Evolutionary conservation across 35 echinoderm and acorn worm species (phyloP).

Genomic region (Heliocidaris tuberculata): DNA sequence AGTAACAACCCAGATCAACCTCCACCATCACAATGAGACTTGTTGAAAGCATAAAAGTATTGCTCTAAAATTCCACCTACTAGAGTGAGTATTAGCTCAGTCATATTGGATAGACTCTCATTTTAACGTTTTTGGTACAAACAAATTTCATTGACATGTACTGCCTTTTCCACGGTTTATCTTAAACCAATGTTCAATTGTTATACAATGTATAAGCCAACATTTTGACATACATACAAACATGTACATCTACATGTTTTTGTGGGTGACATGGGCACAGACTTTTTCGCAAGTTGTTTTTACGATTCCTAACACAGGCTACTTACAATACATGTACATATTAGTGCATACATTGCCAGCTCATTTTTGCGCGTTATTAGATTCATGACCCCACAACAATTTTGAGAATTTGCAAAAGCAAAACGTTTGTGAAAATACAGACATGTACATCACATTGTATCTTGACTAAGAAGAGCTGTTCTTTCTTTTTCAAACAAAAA

Average conservation of each 20-base stretch:
- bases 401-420: too few species aligned
- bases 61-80: not conserved
- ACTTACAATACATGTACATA: too few species aligned
- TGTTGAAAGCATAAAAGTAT: not conserved
- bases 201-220: not conserved
- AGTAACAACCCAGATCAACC: not conserved
- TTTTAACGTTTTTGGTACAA: not conserved
- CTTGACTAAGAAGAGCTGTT: not conserved
- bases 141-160: not conserved
- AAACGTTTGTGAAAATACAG: too few species aligned
- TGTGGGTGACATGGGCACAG: too few species aligned
- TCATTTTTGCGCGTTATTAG: too few species aligned
- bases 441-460: not conserved
- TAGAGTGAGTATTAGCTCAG: not conserved
- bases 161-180: not conserved
- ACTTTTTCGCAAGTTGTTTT: too few species aligned
- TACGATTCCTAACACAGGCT: too few species aligned
- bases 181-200: not conserved
- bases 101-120: not conserved
- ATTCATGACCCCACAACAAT: too few species aligned
- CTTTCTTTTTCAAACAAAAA: not conserved
- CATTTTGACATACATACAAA: too few species aligned
- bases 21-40: conserved; percentile 18
- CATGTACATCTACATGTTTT: too few species aligned
- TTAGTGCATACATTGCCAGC: too few species aligned